A percentile compares a stretch with the other conserved stretches of the same genome.
Conservation (phyloP, 2,888 invertebrate species). For the Hermaeophaga mercurialis region DNA sequence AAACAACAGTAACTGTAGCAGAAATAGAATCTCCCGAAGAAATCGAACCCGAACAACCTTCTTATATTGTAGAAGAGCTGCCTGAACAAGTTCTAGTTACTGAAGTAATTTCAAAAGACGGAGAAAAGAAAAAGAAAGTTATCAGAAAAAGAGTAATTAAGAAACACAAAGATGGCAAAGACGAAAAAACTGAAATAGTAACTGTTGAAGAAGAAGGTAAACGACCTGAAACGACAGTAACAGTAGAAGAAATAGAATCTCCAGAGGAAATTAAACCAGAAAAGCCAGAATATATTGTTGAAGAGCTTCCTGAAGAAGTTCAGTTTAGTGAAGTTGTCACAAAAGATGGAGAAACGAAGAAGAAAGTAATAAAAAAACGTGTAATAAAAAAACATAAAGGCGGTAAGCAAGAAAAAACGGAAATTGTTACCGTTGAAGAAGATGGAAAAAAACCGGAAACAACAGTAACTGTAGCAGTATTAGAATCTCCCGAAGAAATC, state of each 20-base stretch:
- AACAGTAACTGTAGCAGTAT: conserved; percentile 50
- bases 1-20: conserved; percentile 41
- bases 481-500: conserved; percentile 52
- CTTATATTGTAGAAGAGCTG: conserved; percentile 42
- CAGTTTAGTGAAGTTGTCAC: conserved; percentile 47
- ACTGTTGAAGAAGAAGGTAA: conserved; percentile 55
- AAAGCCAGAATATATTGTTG: conserved; percentile 34
- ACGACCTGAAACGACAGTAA: conserved; percentile 55
- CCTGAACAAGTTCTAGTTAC: conserved; percentile 45
- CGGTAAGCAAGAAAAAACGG: conserved; percentile 49
- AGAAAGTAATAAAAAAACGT: conserved; percentile 44
- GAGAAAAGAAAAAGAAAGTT: conserved; percentile 40
- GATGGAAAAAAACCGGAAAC: conserved; percentile 53
- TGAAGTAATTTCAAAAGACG: conserved; percentile 39
- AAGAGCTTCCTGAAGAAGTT: conserved; percentile 45
- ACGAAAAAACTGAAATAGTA: conserved; percentile 52
- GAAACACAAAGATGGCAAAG: conserved; percentile 45
- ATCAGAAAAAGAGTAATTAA: conserved; percentile 50
- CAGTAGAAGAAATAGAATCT: conserved; percentile 50
- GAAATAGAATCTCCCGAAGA: conserved; percentile 38
- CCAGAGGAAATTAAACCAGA: conserved; percentile 17
- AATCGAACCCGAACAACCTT: conserved; percentile 41
- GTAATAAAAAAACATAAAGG: conserved; percentile 50
- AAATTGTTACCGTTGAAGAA: conserved; percentile 56
- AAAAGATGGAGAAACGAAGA: conserved; percentile 47